These are phyloP conservation scores for Agriotes lineatus DNA, from an alignment of 2,888 invertebrate species.

Conservation along the genomic window DNA sequence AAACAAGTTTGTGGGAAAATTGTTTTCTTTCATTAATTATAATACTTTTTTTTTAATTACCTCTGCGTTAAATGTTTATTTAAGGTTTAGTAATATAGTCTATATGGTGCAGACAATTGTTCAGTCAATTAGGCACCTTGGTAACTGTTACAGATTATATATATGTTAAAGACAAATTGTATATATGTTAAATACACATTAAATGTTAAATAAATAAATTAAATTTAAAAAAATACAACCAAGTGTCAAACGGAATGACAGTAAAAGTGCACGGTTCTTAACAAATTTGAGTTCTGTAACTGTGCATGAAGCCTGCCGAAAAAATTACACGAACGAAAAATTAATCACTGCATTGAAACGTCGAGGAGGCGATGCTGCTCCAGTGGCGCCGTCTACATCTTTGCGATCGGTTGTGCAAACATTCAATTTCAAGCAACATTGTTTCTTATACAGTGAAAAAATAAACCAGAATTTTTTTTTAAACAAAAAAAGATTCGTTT, in stretches of 20 bases:
- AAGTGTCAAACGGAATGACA: not conserved
- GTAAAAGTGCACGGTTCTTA: not conserved
- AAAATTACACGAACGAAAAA: not conserved
- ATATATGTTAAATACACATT: too few species aligned
- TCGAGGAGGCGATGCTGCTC: not conserved
- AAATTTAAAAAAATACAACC: too few species aligned
- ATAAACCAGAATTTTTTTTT: conserved; percentile 24
- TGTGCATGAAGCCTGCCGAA: not conserved
- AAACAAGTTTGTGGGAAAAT: too few species aligned
- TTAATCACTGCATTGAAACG: not conserved
- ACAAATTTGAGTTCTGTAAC: not conserved
- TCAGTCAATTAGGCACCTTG: too few species aligned
- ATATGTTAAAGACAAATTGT: too few species aligned
- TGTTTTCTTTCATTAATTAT: too few species aligned
- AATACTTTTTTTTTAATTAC: too few species aligned
- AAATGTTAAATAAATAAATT: too few species aligned
- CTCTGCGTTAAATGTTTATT: too few species aligned
- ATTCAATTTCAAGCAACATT: conserved; percentile 1
- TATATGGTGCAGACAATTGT: too few species aligned
- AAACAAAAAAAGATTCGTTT: conserved; percentile 34
- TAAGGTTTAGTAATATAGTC: too few species aligned
- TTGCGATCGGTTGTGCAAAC: not conserved
- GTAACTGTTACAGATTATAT: too few species aligned
- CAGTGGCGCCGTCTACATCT: not conserved
- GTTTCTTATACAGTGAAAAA: not conserved